A percentile compares a stretch with the other conserved stretches of the same genome.
phyloP scores from a whole-genome alignment of 1,140 invertebrate genomes.

The Lepidurus arcticus region DNA sequence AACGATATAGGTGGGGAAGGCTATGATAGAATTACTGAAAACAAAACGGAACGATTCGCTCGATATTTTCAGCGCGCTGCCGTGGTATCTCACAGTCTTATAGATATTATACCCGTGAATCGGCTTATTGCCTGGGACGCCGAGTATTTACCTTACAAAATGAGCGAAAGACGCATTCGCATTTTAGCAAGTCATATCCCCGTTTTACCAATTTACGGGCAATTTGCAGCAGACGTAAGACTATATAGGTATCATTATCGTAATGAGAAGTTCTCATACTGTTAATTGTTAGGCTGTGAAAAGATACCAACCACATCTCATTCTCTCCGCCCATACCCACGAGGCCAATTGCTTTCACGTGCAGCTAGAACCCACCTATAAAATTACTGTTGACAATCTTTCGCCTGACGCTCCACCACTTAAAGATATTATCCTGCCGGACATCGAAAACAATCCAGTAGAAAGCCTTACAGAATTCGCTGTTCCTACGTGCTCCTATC shows the following conservation, averaged over 20 bases:
- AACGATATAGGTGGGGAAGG: slow-evolving; percentile 91
- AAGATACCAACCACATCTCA: slow-evolving; percentile 64
- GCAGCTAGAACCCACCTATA: slow-evolving; percentile 32
- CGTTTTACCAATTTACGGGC: slow-evolving; percentile 23
- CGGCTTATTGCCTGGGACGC: background rate
- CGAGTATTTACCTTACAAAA: background rate
- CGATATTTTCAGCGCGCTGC: background rate
- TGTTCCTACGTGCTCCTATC: slow-evolving; percentile 88
- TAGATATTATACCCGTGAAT: slow-evolving; percentile 27
- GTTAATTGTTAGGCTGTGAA: slow-evolving; percentile 53
- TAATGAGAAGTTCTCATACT: background rate
- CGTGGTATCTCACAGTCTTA: background rate
- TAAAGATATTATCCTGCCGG: background rate
- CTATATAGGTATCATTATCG: background rate
- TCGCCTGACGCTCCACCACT: slow-evolving; percentile 47
- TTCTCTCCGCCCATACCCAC: slow-evolving; percentile 81
- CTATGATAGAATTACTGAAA: slow-evolving; percentile 60
- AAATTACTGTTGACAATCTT: slow-evolving; percentile 12
- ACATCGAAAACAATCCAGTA: slow-evolving; percentile 20
- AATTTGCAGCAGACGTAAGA: slow-evolving; percentile 5
- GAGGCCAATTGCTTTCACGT: slow-evolving; percentile 44
- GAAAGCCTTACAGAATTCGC: slow-evolving; percentile 67
- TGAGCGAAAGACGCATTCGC: background rate
- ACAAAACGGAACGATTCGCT: slow-evolving; percentile 66
- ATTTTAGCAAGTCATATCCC: slow-evolving; percentile 23